Evolutionary conservation across 2,888 invertebrate species (phyloP).

Genomic region (Lamellibrachia columna): DNA sequence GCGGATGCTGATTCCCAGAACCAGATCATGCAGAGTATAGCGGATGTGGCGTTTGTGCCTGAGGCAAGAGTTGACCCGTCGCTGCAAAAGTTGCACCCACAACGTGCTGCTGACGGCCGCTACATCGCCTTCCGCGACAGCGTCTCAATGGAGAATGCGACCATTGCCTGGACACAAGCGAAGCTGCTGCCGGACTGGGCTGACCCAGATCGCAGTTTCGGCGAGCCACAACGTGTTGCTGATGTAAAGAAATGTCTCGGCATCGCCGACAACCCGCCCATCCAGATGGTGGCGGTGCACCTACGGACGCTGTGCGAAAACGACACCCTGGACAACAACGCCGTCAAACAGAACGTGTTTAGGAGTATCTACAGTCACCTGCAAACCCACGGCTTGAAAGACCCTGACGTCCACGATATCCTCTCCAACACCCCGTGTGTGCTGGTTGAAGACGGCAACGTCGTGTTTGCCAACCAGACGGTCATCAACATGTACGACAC

Average conservation of each 20-base stretch:
- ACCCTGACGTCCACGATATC: constrained; percentile 22
- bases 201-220: constrained; percentile 30
- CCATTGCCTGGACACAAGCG: constrained; percentile 38
- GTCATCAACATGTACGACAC: constrained; percentile 38
- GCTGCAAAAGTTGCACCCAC: constrained; percentile 30
- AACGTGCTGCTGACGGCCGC: constrained; percentile 27
- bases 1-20: constrained; percentile 25
- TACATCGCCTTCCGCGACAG: constrained; percentile 38
- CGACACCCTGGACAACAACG: background rate
- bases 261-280: constrained; percentile 32
- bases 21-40: constrained; percentile 29
- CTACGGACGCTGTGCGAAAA: constrained; percentile 30
- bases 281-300: constrained; percentile 32
- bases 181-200: constrained; percentile 41
- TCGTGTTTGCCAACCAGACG: constrained; percentile 41
- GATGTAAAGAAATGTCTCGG: constrained; percentile 28
- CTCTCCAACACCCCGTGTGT: constrained; percentile 33
- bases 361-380: constrained; percentile 33
- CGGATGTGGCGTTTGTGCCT: constrained; percentile 36
- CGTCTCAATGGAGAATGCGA: constrained; percentile 28
- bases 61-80: constrained; percentile 26
- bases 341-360: constrained; percentile 31
- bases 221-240: background rate
- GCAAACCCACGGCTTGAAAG: constrained; percentile 26
- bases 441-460: constrained; percentile 35